Evolutionary conservation across 2,113 vertebrate genomes (phyloP), one percentile per base, ranked within the genome.

Genomic region (Chinchilla lanigera): DNA sequence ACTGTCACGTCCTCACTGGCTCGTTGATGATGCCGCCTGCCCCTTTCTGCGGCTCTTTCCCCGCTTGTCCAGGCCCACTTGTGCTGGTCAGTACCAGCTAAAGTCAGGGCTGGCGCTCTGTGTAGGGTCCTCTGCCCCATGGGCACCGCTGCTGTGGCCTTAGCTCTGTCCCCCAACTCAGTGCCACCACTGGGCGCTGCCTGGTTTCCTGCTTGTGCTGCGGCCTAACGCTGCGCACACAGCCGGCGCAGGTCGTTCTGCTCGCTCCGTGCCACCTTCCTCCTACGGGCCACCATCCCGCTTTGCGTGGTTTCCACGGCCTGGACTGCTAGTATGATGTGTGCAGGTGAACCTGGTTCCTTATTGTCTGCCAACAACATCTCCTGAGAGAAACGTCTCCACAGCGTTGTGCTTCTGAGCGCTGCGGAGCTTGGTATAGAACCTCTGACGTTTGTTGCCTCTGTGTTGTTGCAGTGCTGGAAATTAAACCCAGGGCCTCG

Each of bases 1-100:
- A 19, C 26, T 61, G 0, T 22, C 26, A 47, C 2, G 0, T 30
- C 38, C 44, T 26, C 54, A 1, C 20, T 4, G 63, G 16, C 17
- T 22, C 78, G 65, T 20, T 94, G 92, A 30, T 52, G 13, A 56
- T 20, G 47, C 20, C 12, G 33, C 28, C n/a, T 75, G 4, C 35
- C 63, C 16, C n/a, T 86, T 47, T 65, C 24, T n/a, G 38, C 8
- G 13, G 28, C 71, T 38, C 61, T 86, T 7, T 56, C 19, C 35
- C 38, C 0, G 0, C 47, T 65, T 65, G 26, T 65, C 35, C 38
- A 92, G 22, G 69, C 69, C 78, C 33, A 9, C 0, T 1, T 41
- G 3, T 58, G 38, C 60, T 14, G 38, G 20, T 80, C 9, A 65
- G 7, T 44, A 14, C 20, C 44, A 54, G n/a, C 38, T 61, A 12